phyloP scores from a whole-genome alignment of 2,113 vertebrate species.

The Choloepus hoffmanni region DNA sequence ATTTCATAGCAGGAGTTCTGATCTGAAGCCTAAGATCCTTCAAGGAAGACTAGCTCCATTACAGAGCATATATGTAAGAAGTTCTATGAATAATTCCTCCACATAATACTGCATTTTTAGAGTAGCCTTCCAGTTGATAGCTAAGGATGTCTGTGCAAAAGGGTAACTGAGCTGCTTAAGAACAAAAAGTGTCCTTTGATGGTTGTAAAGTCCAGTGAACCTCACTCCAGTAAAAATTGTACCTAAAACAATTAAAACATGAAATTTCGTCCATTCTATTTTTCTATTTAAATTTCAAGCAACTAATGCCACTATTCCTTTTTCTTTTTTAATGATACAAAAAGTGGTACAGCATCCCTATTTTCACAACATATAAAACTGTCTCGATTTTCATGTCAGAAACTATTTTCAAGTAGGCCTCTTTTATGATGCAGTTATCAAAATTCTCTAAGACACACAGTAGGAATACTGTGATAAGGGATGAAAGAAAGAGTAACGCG shows the following conservation, averaged over 20 bases:
- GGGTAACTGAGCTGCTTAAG: background rate
- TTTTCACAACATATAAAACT: background rate
- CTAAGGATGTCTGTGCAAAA: conserved; percentile 66
- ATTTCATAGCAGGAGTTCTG: conserved; percentile 52
- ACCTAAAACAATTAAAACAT: conserved; percentile 24
- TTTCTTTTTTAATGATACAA: conserved; percentile 3
- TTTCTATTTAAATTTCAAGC: conserved; percentile 1
- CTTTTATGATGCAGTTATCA: background rate
- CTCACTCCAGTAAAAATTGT: background rate
- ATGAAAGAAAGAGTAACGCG: background rate
- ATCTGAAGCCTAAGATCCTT: conserved; percentile 53
- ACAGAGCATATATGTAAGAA: conserved; percentile 31
- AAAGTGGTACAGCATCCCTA: background rate
- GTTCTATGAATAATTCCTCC: conserved; percentile 72
- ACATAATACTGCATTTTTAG: conserved; percentile 54
- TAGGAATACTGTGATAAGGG: background rate
- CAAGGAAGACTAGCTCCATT: conserved; percentile 76
- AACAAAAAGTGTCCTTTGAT: conserved; percentile 22
- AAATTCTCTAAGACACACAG: background rate
- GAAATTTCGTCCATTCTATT: background rate
- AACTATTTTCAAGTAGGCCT: background rate
- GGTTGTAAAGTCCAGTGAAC: conserved; percentile 33
- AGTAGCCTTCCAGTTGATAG: conserved; percentile 62
- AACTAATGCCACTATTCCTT: background rate
- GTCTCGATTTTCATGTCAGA: conserved; percentile 42